These are phyloP conservation scores for Saturnia japonica DNA, from an alignment of 2,888 invertebrate genomes.

Conservation along the genomic window DNA sequence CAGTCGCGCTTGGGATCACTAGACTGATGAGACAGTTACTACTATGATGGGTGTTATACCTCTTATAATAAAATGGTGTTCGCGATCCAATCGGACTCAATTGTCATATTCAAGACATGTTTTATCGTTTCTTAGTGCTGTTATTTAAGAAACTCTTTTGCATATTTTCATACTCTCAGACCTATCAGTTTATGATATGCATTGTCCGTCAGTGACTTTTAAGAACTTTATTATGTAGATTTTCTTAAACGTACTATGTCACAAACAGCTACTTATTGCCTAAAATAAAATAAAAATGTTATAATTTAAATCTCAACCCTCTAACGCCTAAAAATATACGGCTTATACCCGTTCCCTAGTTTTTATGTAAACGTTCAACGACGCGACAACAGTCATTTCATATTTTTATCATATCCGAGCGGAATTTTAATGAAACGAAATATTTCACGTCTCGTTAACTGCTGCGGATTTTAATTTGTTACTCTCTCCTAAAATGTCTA, in stretches of 20 bases:
- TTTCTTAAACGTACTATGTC: neutral
- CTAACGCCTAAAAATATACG: neutral
- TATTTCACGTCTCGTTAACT: conserved; percentile 14
- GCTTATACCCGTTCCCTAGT: neutral
- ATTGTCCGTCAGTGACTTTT: too few species aligned
- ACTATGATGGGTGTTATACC: too few species aligned
- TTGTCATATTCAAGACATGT: too few species aligned
- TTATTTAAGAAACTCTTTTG: too few species aligned
- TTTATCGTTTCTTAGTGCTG: too few species aligned
- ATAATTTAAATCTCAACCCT: neutral
- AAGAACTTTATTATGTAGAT: too few species aligned
- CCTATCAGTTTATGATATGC: too few species aligned
- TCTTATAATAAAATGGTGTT: too few species aligned
- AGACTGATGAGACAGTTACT: too few species aligned
- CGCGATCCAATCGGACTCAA: too few species aligned
- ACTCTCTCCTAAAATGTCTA: conserved; percentile 4
- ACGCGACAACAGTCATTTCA: conserved; percentile 11
- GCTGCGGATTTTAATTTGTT: neutral
- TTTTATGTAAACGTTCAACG: conserved; percentile 8
- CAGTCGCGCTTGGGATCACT: too few species aligned
- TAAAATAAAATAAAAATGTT: neutral
- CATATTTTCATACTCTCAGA: too few species aligned
- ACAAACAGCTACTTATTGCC: neutral
- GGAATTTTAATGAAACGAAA: conserved; percentile 10
- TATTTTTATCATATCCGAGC: conserved; percentile 9